These are phyloP conservation scores for Arizona elegans DNA, from an alignment of 2,113 vertebrate species.

Conservation along the genomic window DNA sequence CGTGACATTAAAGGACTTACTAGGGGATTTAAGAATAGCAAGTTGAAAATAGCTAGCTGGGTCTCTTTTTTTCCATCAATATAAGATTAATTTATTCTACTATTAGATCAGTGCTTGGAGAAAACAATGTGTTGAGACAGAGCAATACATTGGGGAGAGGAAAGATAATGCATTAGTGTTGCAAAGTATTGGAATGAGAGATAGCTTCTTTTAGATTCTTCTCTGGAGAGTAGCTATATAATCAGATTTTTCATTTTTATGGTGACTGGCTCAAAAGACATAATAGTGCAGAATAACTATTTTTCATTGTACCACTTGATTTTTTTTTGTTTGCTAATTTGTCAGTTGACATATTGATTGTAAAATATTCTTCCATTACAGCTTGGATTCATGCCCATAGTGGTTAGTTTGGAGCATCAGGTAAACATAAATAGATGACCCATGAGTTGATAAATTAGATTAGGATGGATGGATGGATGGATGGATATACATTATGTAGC, in stretches of 20 bases:
- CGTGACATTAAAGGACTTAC: background rate
- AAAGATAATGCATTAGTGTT: background rate
- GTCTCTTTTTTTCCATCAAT: background rate
- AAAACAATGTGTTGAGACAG: background rate
- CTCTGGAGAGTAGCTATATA: background rate
- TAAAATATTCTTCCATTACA: background rate
- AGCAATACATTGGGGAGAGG: background rate
- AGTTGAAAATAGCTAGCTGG: background rate
- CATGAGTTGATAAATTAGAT: background rate
- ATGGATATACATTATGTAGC: background rate
- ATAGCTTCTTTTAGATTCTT: background rate
- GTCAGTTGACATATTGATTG: background rate
- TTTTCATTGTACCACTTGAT: background rate
- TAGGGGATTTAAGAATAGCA: background rate
- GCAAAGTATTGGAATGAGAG: background rate
- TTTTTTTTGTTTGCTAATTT: background rate
- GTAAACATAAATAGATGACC: background rate
- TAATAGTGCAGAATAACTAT: background rate
- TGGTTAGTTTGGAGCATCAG: background rate
- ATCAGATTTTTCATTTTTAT: background rate
- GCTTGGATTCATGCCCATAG: background rate
- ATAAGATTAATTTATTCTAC: background rate
- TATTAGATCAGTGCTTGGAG: background rate
- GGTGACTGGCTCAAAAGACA: background rate
- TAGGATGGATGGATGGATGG: background rate